These are phyloP conservation scores for Psephotus haematonotus DNA, from an alignment of 2,113 vertebrate species.

Conservation along the genomic window DNA sequence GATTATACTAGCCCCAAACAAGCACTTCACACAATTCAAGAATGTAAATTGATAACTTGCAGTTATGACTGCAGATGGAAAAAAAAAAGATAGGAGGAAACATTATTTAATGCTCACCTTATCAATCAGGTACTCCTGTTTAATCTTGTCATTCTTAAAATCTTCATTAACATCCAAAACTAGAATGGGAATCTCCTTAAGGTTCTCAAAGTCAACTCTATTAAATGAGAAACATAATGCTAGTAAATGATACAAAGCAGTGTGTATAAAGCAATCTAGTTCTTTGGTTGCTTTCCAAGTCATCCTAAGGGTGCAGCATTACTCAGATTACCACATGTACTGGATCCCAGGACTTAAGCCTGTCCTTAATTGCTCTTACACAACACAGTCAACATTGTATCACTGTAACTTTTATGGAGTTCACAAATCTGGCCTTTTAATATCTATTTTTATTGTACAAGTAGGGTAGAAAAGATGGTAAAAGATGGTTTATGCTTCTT, in stretches of 20 bases:
- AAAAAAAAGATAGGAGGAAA: background rate
- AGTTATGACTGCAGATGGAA: background rate
- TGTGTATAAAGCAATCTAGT: background rate
- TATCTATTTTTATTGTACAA: background rate
- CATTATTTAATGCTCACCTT: slow-evolving; percentile 57
- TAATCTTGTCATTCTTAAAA: slow-evolving; percentile 84
- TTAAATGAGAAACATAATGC: background rate
- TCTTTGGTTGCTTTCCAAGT: background rate
- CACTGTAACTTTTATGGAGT: background rate
- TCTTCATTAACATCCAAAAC: slow-evolving; percentile 82
- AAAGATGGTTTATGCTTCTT: background rate
- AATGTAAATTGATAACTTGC: background rate
- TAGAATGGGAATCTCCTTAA: slow-evolving; percentile 80
- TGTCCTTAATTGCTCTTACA: background rate
- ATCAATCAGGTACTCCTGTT: slow-evolving; percentile 77
- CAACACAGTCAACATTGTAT: background rate
- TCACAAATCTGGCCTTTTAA: background rate
- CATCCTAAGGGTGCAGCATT: background rate
- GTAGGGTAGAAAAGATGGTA: accelerated
- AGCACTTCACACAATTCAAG: background rate
- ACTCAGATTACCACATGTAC: background rate
- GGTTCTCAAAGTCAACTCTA: slow-evolving; percentile 83
- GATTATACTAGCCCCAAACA: background rate
- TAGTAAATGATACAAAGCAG: background rate
- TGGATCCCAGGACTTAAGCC: background rate